phyloP scores from a whole-genome alignment of 1,140 invertebrate genomes.

The Ruditapes philippinarum region DNA sequence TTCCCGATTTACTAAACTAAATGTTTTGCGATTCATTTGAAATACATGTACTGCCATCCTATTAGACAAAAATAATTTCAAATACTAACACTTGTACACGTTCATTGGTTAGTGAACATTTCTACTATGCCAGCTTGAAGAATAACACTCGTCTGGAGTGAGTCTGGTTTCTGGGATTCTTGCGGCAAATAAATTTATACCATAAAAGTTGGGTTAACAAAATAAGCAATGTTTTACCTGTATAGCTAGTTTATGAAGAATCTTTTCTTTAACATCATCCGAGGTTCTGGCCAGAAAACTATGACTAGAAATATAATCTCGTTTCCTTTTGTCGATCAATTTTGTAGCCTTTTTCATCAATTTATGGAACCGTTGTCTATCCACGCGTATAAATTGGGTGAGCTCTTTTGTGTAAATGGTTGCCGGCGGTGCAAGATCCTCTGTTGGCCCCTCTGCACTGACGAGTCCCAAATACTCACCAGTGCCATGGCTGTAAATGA shows the following conservation, averaged over 20 bases:
- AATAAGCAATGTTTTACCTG: too few relatives aligned
- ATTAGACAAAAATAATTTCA: too few relatives aligned
- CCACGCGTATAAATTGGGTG: constrained; percentile 76
- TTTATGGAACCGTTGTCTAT: constrained; percentile 77
- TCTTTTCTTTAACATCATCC: constrained; percentile 70
- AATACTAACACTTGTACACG: too few relatives aligned
- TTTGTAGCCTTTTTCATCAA: constrained; percentile 61
- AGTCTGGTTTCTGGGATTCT: too few relatives aligned
- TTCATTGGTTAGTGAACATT: too few relatives aligned
- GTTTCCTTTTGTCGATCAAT: constrained; percentile 68
- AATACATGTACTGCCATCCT: too few relatives aligned
- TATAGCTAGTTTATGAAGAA: constrained; percentile 66
- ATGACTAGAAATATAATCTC: constrained; percentile 60
- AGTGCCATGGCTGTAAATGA: constrained; percentile 82
- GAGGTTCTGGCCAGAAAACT: constrained; percentile 65
- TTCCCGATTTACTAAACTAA: too few relatives aligned
- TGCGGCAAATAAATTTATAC: too few relatives aligned
- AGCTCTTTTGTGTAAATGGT: constrained; percentile 76
- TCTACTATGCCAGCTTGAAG: too few relatives aligned
- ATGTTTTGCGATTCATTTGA: too few relatives aligned
- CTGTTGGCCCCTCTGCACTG: constrained; percentile 76
- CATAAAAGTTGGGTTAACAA: too few relatives aligned
- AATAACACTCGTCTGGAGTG: too few relatives aligned
- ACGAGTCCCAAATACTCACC: constrained; percentile 82
- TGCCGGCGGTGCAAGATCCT: constrained; percentile 80